Percentiles rank a stretch among this genome's conserved stretches.
These are phyloP conservation scores for Garra rufa DNA, from an alignment of 2,113 vertebrate species.

Conservation along the genomic window DNA sequence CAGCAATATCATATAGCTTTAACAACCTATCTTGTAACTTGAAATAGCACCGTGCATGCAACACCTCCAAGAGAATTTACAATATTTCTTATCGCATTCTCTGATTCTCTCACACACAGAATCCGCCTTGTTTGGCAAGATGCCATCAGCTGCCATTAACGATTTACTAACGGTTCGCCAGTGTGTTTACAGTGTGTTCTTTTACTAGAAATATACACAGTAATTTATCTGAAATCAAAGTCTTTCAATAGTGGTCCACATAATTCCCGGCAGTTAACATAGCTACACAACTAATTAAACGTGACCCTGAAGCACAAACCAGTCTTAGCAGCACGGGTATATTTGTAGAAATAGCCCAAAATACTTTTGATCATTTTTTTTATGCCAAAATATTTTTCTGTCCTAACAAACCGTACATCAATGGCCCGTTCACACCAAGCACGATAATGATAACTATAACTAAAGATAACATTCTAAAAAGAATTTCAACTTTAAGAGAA, in stretches of 20 bases:
- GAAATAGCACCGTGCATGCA: not conserved
- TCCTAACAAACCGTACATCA: too few relatives aligned
- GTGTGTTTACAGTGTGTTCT: not conserved
- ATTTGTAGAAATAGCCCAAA: too few relatives aligned
- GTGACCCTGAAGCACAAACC: too few relatives aligned
- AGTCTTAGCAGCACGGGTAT: too few relatives aligned
- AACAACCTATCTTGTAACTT: not conserved
- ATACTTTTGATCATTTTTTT: too few relatives aligned
- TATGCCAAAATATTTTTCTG: too few relatives aligned
- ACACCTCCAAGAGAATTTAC: not conserved
- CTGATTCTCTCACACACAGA: not conserved
- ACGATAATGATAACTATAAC: too few relatives aligned
- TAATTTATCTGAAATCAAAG: not conserved
- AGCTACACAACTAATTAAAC: too few relatives aligned
- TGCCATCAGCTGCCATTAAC: not conserved
- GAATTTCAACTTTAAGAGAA: too few relatives aligned
- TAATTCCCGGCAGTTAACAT: not conserved
- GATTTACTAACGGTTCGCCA: not conserved
- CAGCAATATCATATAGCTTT: not conserved
- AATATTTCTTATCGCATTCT: not conserved
- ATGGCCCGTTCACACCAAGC: too few relatives aligned
- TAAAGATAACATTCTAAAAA: too few relatives aligned
- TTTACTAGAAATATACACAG: constrained; percentile 10
- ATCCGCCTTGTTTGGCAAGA: not conserved
- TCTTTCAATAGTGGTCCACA: not conserved